Evolutionary conservation across 2,888 invertebrate species (phyloP), one percentile per base, ranked within the genome.

Genomic region (Notocelia uddmanniana): DNA sequence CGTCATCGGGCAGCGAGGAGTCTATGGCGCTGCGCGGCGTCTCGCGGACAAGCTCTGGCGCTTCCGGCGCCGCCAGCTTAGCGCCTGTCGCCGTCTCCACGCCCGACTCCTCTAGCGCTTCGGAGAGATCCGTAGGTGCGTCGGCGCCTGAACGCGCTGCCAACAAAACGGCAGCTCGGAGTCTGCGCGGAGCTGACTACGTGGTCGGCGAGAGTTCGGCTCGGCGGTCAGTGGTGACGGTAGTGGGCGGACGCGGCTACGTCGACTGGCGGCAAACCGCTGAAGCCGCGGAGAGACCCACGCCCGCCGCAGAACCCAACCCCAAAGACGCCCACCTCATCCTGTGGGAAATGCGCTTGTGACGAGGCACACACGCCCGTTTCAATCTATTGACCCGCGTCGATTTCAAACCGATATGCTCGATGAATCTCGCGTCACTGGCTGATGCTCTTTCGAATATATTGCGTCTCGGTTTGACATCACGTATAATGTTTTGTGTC

Each of bases 191-290:
- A 1, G 86, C 90, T 9, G 91, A 92, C 77, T 92, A 91, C 75
- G 85, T 88, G 69, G 82, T 93, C 76, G 86, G 93, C 52, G 87
- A 88, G 77, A 82, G 94, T 81, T 76, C 95, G 80, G 94, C 95
- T 74, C 87, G 96, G 76, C 93, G 97, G 74, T 98, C 98, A 0
- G 96, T 98, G 31, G 95, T 98, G 55, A 97, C 97, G 0, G 90
- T 98, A 66, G 97, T 97, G 94, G 98, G 98, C 0, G 98, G 98
- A 1, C 95, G 97, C 13, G 98, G 98, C 3, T 98, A 98, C 83
- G 95, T 97, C 23, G 97, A 97, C 89, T 97, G 97, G 96, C 94
- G 97, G 69, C 97, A 97, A 81, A 95, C 96, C 19, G 95, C 96
- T 81, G 95, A 96, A 84, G 93, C 95, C 31, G 91, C 94, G 1